Evolutionary conservation across 2,888 invertebrate species (phyloP), one percentile per base, ranked within the genome.

Genomic region (Synanthedon formicaeformis): DNA sequence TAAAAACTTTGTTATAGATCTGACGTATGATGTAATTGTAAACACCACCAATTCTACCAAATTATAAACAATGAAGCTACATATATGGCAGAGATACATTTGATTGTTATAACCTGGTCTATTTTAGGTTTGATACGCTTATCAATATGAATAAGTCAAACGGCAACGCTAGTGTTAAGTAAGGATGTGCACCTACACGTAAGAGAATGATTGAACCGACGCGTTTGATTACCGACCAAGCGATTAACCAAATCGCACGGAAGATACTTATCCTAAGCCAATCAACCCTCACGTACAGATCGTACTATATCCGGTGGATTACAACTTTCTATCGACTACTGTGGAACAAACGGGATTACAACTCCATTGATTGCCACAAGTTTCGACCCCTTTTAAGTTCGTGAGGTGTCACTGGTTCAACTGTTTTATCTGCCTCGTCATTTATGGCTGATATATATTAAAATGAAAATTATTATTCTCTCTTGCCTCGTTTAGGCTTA

Each of bases 191-290:
- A 13, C 45, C 45, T n/a, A n/a, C 45, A 56, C 56, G 53, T 56
- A 52, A 41, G 51, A 50, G 56, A 52, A 45, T 56, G 56, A 56
- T 56, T 54, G 56, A 56, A 53, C 56, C 49, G 41, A 51, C 62
- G 63, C 66, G 63, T 70, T 69, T 65, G 67, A 71, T 67, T 69
- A 66, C 68, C 65, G 59, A 62, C 57, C 53, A 67, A n/a, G 71
- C 72, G 75, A 76, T 77, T 78, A 77, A 74, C 67, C 69, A 70
- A 75, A 74, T 75, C 66, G 66, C 60, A 58, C 60, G 62, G 65
- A 66, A 71, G 65, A 61, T 66, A 58, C 57, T 59, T 40, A 6
- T 18, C 18, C 23, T 49, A 23, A 62, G 58, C 64, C 68, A 67
- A 73, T 73, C 71, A 62, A 62, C 65, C 71, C 67, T 66, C 74